phyloP scores from a whole-genome alignment of 2,113 vertebrate genomes.

The Lophochroa leadbeateri region DNA sequence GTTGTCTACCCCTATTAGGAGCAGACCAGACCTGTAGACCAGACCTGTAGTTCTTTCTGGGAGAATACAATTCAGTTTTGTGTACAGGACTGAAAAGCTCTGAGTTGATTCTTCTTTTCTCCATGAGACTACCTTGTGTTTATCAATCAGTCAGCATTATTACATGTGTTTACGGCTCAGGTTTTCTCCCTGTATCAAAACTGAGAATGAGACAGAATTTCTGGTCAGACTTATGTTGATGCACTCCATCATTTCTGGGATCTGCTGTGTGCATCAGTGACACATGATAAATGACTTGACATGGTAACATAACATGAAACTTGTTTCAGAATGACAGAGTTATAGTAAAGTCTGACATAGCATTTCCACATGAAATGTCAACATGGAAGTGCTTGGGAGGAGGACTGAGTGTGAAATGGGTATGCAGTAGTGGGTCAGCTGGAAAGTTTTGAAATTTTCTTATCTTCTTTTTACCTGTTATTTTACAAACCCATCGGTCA shows the following conservation, averaged over 20 bases:
- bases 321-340: neutral
- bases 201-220: neutral
- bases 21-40: neutral
- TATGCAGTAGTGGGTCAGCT: neutral
- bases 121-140: neutral
- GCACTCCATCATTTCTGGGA: neutral
- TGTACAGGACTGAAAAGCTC: neutral
- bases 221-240: neutral
- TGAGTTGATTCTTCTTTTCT: neutral
- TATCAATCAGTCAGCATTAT: neutral
- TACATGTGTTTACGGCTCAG: neutral
- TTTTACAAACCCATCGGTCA: conserved; percentile 87
- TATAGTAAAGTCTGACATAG: neutral
- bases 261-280: neutral
- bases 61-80: neutral
- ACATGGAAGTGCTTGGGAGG: neutral
- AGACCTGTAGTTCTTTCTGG: neutral
- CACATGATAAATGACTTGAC: neutral
- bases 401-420: neutral
- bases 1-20: neutral
- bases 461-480: conserved; percentile 74
- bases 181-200: neutral
- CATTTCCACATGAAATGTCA: neutral
- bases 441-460: neutral
- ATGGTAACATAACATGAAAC: neutral